Percentiles rank a stretch among this genome's conserved stretches.
Conservation (phyloP, 2,888 invertebrate genomes). For the Seladonia tumulorum region DNA sequence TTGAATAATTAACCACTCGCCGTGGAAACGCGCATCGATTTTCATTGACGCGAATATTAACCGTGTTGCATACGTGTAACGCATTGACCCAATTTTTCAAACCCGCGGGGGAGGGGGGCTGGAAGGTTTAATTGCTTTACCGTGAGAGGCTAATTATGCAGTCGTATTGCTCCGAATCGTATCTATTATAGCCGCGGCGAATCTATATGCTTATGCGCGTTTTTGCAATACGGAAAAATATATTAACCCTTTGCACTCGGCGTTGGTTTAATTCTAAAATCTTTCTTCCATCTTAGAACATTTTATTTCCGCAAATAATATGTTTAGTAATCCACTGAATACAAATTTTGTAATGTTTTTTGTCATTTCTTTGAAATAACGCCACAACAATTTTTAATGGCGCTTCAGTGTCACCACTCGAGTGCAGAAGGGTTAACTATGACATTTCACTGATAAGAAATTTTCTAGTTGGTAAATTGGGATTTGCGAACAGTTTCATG, state of each 20-base stretch:
- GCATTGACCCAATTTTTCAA: slow-evolving; percentile 6
- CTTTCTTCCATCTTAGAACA: too few species aligned
- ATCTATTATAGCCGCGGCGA: neutral
- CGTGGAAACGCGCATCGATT: neutral
- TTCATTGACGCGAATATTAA: neutral
- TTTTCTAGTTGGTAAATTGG: neutral
- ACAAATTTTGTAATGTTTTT: too few species aligned
- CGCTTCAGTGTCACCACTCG: too few species aligned
- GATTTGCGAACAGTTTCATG: neutral
- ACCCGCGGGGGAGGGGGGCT: neutral
- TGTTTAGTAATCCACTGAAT: too few species aligned
- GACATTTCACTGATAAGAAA: neutral
- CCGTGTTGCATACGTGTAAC: neutral
- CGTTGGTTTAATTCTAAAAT: too few species aligned
- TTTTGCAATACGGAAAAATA: neutral
- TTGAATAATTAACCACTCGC: neutral
- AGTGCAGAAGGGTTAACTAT: too few species aligned
- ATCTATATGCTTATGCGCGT: neutral
- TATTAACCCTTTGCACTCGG: too few species aligned
- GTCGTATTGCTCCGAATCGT: neutral
- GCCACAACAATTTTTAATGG: too few species aligned
- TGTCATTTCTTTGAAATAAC: too few species aligned
- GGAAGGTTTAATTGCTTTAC: neutral
- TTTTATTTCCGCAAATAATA: too few species aligned
- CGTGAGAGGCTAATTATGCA: neutral